Evolutionary conservation across 2,113 vertebrate genomes (phyloP), one percentile per base, ranked within the genome.

Genomic region (Dissostichus mawsoni): DNA sequence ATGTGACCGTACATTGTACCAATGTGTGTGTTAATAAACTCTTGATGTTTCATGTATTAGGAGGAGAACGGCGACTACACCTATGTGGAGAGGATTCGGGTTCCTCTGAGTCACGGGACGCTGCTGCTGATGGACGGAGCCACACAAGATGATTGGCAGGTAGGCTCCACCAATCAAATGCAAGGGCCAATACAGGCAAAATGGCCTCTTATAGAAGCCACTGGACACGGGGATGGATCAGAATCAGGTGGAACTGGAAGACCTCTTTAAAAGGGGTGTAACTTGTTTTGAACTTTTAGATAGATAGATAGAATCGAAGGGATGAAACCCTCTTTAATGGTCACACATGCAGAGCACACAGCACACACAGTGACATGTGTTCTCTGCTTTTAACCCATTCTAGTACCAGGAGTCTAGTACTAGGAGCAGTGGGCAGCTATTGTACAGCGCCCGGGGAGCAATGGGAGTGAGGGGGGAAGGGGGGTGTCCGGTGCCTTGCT

Each of bases 71-170:
- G 96, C 12, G 97, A 99, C 84, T 98, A 95, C 90, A 98, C 95
- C 0, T 98, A 97, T 0, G 91, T 96, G 74, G 95, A 98, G 75
- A 95, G 85, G 65, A 71, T 98, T 11, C 95, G 86, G 61, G 94
- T 99, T 59, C 97, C 97, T 7, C 91, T 99, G 74, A 93, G 90
- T 78, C 98, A 97, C 0, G 97, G 98, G n/a, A 95, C 96, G 18
- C 94, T 99, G 64, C 85, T 99, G 71, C n/a, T 99, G 53, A 99
- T 99, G 98, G 96, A 97, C 62, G 98, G 97, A 78, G 96, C 97
- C 8, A 97, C 96, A 0, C 98, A 99, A 83, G 96, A 95, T 2
- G 97, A 99, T 4, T 99, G 98, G 98, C 98, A 99, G 98, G 98
- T 95, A 91, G 53, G 74, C 13, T 68, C 1, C 44, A 58, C 57